phyloP scores from a whole-genome alignment of 2,113 vertebrate genomes.

The Pampusana beccarii region DNA sequence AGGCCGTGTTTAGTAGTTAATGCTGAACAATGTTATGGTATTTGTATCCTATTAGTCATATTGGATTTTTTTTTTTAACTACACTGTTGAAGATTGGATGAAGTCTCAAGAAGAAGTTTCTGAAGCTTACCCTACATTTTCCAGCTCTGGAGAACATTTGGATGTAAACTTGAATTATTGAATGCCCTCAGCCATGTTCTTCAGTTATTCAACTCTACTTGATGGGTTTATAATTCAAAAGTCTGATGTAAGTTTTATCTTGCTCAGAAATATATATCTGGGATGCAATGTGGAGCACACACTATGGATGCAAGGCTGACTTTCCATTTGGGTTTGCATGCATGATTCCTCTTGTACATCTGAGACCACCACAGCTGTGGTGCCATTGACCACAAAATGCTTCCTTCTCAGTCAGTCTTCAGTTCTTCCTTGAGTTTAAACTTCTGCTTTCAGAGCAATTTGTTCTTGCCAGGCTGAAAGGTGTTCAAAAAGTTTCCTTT shows the following conservation, averaged over 20 bases:
- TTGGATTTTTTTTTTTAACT: neutral
- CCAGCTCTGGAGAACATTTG: neutral
- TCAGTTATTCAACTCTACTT: neutral
- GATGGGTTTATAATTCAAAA: neutral
- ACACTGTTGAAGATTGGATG: neutral
- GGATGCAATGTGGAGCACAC: neutral
- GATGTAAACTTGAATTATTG: neutral
- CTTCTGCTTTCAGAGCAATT: neutral
- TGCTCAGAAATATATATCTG: neutral
- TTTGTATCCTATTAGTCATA: conserved; percentile 48
- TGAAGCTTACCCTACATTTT: neutral
- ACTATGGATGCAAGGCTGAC: neutral
- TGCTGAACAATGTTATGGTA: conserved; percentile 32
- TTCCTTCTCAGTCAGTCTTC: accelerated
- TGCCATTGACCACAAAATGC: neutral
- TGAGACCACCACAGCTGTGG: neutral
- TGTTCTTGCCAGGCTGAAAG: neutral
- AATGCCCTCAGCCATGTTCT: neutral
- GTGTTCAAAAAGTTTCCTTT: neutral
- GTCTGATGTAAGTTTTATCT: neutral
- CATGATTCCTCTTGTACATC: neutral
- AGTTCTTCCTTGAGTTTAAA: neutral
- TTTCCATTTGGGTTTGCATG: neutral
- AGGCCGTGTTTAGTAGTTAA: conserved; percentile 68
- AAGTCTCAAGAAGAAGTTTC: neutral